Evolutionary conservation across 2,113 vertebrate species (phyloP), one percentile per base, ranked within the genome.

Genomic region (Nannobrachium achirus): DNA sequence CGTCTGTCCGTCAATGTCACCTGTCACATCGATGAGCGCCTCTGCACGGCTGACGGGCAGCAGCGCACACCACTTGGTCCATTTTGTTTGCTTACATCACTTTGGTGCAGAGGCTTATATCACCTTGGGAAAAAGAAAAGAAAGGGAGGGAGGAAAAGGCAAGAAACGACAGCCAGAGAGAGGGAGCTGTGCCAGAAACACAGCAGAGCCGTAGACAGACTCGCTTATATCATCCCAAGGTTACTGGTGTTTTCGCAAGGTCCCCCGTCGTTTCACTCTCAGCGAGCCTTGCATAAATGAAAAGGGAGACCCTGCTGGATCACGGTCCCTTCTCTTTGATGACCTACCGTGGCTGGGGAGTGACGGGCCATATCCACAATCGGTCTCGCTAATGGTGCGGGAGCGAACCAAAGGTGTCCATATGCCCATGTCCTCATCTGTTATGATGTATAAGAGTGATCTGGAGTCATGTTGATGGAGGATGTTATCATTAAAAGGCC

Each of bases 381-480:
- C 70, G 1, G 51, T 91, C 88, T 88, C 71, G 61, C 71, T 88
- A 90, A 91, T 63, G 89, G 85, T 57, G 75, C 73, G 76, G 65
- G 68, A 38, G 75, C 55, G 78, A 86, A 83, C 51, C 51, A 84
- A 82, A 84, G 84, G 87, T 87, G 13, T 87, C 83, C 70, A 81
- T 71, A 84, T 79, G 73, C 79, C 76, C 82, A 79, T 82, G 86
- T 88, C 83, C 81, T 85, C 80, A 76, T 78, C 88, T 88, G 75
- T 87, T 86, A 86, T 91, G 89, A 88, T 84, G 83, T 84, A 87
- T 88, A 78, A 87, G 81, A 82, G 84, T 81, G 79, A 84, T 88
- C 82, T 58, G 48, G 82, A 88, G 86, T 82, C 85, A 73, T 86
- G 83, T 89, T 91, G 90, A 90, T 91, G 86, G 88, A 91, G 75